These are phyloP conservation scores for Rhynchophorus ferrugineus DNA, from an alignment of 1,140 invertebrate genomes.

Conservation along the genomic window DNA sequence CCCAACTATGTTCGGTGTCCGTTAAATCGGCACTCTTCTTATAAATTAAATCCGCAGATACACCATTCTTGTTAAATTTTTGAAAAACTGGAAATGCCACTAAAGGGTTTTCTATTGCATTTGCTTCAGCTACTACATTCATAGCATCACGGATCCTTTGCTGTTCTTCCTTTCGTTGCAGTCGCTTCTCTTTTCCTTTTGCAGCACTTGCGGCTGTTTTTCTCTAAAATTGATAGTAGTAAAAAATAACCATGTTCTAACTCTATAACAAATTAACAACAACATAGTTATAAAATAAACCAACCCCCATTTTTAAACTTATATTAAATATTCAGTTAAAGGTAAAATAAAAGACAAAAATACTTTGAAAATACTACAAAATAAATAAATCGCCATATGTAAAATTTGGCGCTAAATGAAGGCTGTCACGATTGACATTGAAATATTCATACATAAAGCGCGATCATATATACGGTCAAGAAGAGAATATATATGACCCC, in stretches of 20 bases:
- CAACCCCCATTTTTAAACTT: neutral
- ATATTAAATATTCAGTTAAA: neutral
- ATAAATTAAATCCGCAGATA: constrained; percentile 35
- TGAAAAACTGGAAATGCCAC: constrained; percentile 40
- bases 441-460: too few species aligned
- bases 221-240: constrained; percentile 12
- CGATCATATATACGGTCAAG: too few species aligned
- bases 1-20: constrained; percentile 42
- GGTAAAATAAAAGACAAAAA: neutral
- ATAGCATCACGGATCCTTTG: constrained; percentile 37
- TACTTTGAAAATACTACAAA: neutral
- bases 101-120: constrained; percentile 41
- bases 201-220: constrained; percentile 28
- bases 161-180: constrained; percentile 42
- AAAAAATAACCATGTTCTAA: neutral
- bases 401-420: constrained; percentile 2
- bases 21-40: constrained; percentile 30
- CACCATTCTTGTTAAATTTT: constrained; percentile 40
- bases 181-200: constrained; percentile 42
- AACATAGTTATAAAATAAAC: neutral
- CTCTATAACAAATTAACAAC: too few species aligned
- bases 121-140: constrained; percentile 38
- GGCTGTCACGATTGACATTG: too few species aligned
- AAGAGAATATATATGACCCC: too few species aligned
- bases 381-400: constrained; percentile 2